These are phyloP conservation scores for Numenius phaeopus DNA, from an alignment of 2,797 vertebrate genomes.

Conservation along the genomic window DNA sequence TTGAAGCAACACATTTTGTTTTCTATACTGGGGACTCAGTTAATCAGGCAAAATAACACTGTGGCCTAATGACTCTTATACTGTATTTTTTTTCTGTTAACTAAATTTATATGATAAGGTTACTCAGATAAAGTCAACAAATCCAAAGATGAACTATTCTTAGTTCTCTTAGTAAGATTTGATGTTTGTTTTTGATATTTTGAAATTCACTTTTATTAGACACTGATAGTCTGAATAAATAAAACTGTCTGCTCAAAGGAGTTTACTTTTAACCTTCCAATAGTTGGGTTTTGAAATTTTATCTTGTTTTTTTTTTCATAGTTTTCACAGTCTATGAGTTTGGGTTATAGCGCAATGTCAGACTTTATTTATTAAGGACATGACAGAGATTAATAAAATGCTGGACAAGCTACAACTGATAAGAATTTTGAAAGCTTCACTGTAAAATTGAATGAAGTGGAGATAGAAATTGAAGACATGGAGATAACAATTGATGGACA, in stretches of 20 bases:
- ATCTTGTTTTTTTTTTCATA: neutral
- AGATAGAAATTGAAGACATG: slow-evolving; percentile 55
- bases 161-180: neutral
- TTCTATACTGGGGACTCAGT: neutral
- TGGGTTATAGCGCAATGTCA: neutral
- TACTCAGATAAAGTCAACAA: neutral
- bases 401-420: slow-evolving; percentile 35
- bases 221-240: neutral
- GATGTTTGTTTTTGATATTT: neutral
- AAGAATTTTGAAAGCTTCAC: slow-evolving; percentile 21
- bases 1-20: neutral
- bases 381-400: slow-evolving; percentile 48
- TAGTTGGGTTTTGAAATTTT: neutral
- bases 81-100: neutral
- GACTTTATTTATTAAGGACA: slow-evolving; percentile 37
- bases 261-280: neutral
- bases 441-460: slow-evolving; percentile 41
- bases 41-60: neutral
- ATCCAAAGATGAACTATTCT: neutral
- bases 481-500: slow-evolving; percentile 55
- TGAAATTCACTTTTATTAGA: neutral
- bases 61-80: neutral
- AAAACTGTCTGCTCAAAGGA: neutral
- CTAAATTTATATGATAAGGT: neutral
- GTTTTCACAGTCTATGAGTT: slow-evolving; percentile 5